Evolutionary conservation across 2,797 vertebrate species (phyloP).

Genomic region (Anguilla marmorata): DNA sequence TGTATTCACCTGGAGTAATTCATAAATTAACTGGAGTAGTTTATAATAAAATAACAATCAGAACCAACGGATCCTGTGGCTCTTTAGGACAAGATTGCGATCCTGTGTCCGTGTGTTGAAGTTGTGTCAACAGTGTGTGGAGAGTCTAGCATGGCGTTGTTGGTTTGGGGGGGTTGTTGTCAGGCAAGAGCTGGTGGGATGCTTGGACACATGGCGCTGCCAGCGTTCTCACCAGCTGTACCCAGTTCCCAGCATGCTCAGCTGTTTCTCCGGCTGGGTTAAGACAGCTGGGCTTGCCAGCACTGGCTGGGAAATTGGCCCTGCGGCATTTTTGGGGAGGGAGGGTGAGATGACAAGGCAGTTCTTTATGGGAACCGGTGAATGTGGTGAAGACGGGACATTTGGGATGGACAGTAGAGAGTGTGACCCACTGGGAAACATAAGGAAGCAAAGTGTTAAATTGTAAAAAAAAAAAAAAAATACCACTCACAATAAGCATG

Average conservation of each 20-base stretch:
- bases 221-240: neutral
- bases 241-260: neutral
- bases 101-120: no score
- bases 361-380: neutral
- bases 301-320: neutral
- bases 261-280: neutral
- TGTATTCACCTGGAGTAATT: no score
- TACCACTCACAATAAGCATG: constrained; percentile 40
- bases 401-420: constrained; percentile 24
- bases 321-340: neutral
- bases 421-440: constrained; percentile 56
- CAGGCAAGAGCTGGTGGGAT: neutral
- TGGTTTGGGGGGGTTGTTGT: neutral
- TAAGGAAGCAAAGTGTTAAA: constrained; percentile 53
- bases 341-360: neutral
- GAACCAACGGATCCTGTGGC: no score
- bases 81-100: no score
- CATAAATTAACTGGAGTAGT: no score
- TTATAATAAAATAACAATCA: no score
- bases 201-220: neutral
- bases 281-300: constrained; percentile 1
- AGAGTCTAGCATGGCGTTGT: neutral
- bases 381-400: neutral
- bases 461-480: constrained; percentile 1
- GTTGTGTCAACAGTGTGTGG: no score